Evolutionary conservation across 2,888 invertebrate species (phyloP).

Genomic region (Merodon equestris): DNA sequence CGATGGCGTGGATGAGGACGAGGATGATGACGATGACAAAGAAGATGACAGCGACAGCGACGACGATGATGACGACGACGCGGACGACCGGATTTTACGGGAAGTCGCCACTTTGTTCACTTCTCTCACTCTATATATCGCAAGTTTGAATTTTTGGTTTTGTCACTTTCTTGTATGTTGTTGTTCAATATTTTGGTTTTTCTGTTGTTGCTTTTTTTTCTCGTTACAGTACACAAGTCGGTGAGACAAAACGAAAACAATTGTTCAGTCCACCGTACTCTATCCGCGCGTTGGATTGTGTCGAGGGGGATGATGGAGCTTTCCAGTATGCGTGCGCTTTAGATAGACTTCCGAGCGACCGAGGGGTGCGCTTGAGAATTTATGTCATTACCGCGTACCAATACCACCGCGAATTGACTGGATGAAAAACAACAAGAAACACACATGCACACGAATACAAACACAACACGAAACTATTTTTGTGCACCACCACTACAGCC

Average conservation of each 20-base stretch:
- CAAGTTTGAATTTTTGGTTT: conserved; percentile 1
- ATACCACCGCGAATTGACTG: conserved; percentile 5
- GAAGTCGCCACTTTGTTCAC: conserved; percentile 71
- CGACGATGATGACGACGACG: conserved; percentile 62
- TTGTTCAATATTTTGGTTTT: neutral
- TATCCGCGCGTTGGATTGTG: too few relatives aligned
- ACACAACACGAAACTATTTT: conserved; percentile 29
- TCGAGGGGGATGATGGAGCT: neutral
- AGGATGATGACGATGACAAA: conserved; percentile 33
- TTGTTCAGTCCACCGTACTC: neutral
- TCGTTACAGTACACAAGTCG: neutral
- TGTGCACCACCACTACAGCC: conserved; percentile 61
- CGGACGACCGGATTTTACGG: conserved; percentile 62
- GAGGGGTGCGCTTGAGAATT: conserved; percentile 52
- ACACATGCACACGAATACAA: too few relatives aligned
- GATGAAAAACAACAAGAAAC: too few relatives aligned
- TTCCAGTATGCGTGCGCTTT: conserved; percentile 37
- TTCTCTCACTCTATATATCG: conserved; percentile 39
- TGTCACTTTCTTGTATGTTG: neutral
- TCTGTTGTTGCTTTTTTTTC: too few relatives aligned
- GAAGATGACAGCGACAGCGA: conserved; percentile 39
- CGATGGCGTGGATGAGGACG: conserved; percentile 51
- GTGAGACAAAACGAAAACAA: conserved; percentile 38
- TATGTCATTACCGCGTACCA: conserved; percentile 64
- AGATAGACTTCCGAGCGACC: conserved; percentile 1